Evolutionary conservation across 2,888 invertebrate species (phyloP).

Genomic region (Caenorhabditis macrosperma): DNA sequence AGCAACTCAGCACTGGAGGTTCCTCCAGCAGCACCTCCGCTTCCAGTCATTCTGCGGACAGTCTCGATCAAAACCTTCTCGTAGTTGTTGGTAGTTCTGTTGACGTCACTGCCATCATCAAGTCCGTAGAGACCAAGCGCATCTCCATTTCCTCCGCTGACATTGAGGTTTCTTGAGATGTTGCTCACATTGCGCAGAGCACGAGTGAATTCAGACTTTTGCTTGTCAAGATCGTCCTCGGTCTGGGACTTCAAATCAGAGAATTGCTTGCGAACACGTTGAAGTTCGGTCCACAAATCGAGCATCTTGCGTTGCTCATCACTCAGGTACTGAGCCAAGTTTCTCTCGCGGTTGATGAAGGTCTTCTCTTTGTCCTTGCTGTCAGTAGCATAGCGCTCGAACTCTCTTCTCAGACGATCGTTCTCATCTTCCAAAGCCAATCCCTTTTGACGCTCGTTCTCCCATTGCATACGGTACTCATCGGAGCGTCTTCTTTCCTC

Average conservation of each 20-base stretch:
- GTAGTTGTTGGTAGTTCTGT: slow-evolving; percentile 69
- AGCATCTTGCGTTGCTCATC: slow-evolving; percentile 80
- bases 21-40: slow-evolving; percentile 50
- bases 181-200: slow-evolving; percentile 68
- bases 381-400: slow-evolving; percentile 73
- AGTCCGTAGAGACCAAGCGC: slow-evolving; percentile 42
- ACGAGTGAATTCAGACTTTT: slow-evolving; percentile 73
- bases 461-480: slow-evolving; percentile 76
- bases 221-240: slow-evolving; percentile 72
- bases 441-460: slow-evolving; percentile 74
- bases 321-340: slow-evolving; percentile 77
- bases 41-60: slow-evolving; percentile 62
- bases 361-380: slow-evolving; percentile 75
- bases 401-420: slow-evolving; percentile 76
- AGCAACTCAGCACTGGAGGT: slow-evolving; percentile 63
- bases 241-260: slow-evolving; percentile 72
- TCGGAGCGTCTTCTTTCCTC: slow-evolving; percentile 79
- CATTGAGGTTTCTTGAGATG: slow-evolving; percentile 53
- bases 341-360: slow-evolving; percentile 73
- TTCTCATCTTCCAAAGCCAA: slow-evolving; percentile 76
- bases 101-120: slow-evolving; percentile 57
- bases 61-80: slow-evolving; percentile 73
- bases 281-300: slow-evolving; percentile 79
- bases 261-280: slow-evolving; percentile 78
- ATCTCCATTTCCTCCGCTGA: slow-evolving; percentile 40